phyloP scores from a whole-genome alignment of 2,888 invertebrate genomes.

The Thalpophila matura region DNA sequence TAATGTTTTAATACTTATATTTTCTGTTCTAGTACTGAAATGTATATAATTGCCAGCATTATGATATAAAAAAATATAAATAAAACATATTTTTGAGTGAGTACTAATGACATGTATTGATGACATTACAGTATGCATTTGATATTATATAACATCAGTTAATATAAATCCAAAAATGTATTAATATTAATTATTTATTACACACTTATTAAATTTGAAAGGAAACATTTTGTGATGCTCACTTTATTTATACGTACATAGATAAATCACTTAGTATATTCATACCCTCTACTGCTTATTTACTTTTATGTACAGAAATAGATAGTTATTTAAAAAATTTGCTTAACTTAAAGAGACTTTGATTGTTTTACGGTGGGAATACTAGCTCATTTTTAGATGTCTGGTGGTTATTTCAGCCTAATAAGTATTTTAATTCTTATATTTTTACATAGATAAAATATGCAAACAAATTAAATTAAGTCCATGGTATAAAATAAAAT shows the following conservation, averaged over 20 bases:
- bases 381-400: conserved; percentile 82
- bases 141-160: conserved; percentile 41
- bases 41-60: conserved; percentile 78
- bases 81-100: conserved; percentile 62
- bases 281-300: conserved; percentile 71
- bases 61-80: conserved; percentile 77
- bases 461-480: conserved; percentile 37
- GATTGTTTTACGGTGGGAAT: conserved; percentile 88
- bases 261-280: conserved; percentile 69
- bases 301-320: conserved; percentile 79
- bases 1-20: conserved; percentile 82
- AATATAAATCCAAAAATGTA: conserved; percentile 52
- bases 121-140: conserved; percentile 46
- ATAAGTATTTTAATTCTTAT: conserved; percentile 72
- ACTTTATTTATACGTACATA: conserved; percentile 63
- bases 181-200: conserved; percentile 44
- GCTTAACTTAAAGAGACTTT: conserved; percentile 81
- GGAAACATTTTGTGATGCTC: conserved; percentile 54
- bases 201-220: conserved; percentile 53
- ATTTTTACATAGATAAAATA: conserved; percentile 42
- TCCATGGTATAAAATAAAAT: conserved; percentile 24
- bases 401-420: conserved; percentile 84
- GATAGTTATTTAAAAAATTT: conserved; percentile 75
- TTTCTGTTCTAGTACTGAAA: conserved; percentile 79
- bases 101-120: conserved; percentile 53